Evolutionary conservation across 2,888 invertebrate species (phyloP), one percentile per base, ranked within the genome.

Genomic region (Drosophila kambysellisi): DNA sequence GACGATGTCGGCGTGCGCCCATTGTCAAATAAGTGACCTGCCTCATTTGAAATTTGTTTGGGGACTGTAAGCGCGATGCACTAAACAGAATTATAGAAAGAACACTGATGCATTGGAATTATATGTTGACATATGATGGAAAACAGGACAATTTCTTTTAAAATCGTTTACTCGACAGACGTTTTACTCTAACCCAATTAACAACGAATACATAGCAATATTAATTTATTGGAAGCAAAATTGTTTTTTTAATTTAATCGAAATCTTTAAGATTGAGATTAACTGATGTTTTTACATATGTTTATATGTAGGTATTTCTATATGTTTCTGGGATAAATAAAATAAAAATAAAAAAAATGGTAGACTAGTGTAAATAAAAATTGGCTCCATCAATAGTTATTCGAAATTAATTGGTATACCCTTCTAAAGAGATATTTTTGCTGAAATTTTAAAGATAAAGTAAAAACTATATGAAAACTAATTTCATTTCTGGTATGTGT

Each of bases 1-100:
- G 48, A 53, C 56, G 65, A 57, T 37, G 52, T 58, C 57, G 76
- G 66, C 65, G 70, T 70, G 67, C 73, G 66, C 63, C 68, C 77
- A 71, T 70, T 77, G 74, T 68, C 61, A 70, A 86, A 88, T 86
- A 88, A 86, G 87, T 82, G 85, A 86, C 85, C 85, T 86, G 83
- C 85, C 87, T 81, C 82, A 86, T 83, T 88, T 85, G 82, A 84
- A 88, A 84, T 74, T 70, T 76, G 81, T 84, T 88, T 84, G 82
- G 83, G 73, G 73, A 39, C 73, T 39, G 43, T 48, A 58, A 69
- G 56, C 54, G 61, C 59, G 58, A 75, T 75, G 58, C 70, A 70
- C 51, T 59, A 50, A 46, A 53, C 61, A n/a, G 29, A 20, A 12
- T 15, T 9, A 41, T 32, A 43, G 7, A 41, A 12, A 39, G 33